phyloP scores from a whole-genome alignment of 2,113 vertebrate genomes.

The Dromas ardeola region DNA sequence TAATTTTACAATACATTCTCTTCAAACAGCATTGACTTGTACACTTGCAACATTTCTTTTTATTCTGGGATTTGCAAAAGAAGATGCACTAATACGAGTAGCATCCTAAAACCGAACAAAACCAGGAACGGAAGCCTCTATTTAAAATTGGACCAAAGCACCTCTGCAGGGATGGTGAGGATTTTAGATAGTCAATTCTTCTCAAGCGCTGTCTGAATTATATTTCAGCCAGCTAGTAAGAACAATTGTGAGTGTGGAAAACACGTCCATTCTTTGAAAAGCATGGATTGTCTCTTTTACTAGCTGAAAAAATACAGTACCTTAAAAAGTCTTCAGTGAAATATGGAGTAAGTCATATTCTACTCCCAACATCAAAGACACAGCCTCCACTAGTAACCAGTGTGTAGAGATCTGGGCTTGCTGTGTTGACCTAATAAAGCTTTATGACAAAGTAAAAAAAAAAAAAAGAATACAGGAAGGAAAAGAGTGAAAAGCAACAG shows the following conservation, averaged over 20 bases:
- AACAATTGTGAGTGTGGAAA: not conserved
- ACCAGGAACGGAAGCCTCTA: not conserved
- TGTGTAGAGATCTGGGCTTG: not conserved
- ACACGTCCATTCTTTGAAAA: not conserved
- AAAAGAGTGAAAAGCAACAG: not conserved
- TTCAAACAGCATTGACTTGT: conserved; percentile 26
- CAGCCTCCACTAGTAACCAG: not conserved
- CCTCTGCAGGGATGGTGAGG: not conserved
- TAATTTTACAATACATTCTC: conserved; percentile 41
- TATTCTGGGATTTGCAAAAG: not conserved
- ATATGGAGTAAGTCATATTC: not conserved
- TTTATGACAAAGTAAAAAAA: not conserved
- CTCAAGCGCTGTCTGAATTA: not conserved
- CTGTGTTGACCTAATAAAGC: not conserved
- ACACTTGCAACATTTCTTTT: conserved; percentile 17
- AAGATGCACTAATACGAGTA: not conserved
- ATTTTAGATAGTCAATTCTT: conserved; percentile 8
- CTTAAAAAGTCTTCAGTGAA: not conserved
- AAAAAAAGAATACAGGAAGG: not conserved
- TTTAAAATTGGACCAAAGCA: not conserved
- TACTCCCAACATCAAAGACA: not conserved
- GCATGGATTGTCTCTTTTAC: not conserved
- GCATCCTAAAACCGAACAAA: not conserved
- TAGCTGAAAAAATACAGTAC: not conserved
- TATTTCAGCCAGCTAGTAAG: not conserved